A percentile compares a stretch with the other conserved stretches of the same genome.
These are phyloP conservation scores for Pseudomyrmex flavicornis DNA, from an alignment of 1,140 invertebrate genomes.

Conservation along the genomic window DNA sequence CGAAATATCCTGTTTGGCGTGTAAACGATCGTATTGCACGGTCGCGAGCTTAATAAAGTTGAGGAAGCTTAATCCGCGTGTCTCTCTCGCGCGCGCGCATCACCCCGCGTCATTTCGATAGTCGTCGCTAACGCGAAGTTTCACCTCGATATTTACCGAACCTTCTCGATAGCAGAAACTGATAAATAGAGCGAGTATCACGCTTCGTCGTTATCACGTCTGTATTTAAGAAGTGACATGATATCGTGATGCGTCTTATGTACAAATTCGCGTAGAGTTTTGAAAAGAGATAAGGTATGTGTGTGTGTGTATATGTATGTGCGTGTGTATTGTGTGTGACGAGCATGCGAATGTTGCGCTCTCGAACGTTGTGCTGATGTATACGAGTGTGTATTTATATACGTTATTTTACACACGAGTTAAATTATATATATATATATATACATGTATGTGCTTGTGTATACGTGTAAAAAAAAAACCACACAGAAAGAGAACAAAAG, in stretches of 20 bases:
- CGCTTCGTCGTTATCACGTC: slow-evolving; percentile 53
- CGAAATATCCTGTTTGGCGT: slow-evolving; percentile 46
- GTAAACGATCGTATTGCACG: slow-evolving; percentile 38
- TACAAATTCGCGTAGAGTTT: slow-evolving; percentile 66
- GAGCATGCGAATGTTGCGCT: slow-evolving; percentile 7
- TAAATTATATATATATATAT: slow-evolving; percentile 63
- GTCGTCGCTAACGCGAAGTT: slow-evolving; percentile 52
- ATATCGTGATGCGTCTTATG: slow-evolving; percentile 70
- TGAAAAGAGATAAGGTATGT: slow-evolving; percentile 52
- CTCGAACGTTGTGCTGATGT: slow-evolving; percentile 13
- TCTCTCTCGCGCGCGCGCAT: slow-evolving; percentile 11
- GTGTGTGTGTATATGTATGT: slow-evolving; percentile 6
- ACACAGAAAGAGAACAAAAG: slow-evolving; percentile 17
- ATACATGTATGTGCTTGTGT: slow-evolving; percentile 63
- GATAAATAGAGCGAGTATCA: slow-evolving; percentile 59
- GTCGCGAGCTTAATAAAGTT: slow-evolving; percentile 36
- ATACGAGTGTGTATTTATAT: slow-evolving; percentile 24
- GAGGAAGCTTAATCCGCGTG: slow-evolving; percentile 44
- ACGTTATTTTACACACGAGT: slow-evolving; percentile 35
- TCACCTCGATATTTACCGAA: slow-evolving; percentile 50
- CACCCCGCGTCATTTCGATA: slow-evolving; percentile 38
- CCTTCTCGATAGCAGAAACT: slow-evolving; percentile 44
- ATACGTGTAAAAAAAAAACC: slow-evolving; percentile 67
- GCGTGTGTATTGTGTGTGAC: slow-evolving; percentile 5
- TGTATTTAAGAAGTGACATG: slow-evolving; percentile 46